Evolutionary conservation across 2,888 invertebrate species (phyloP).

Genomic region (Hydropsyche betteni): DNA sequence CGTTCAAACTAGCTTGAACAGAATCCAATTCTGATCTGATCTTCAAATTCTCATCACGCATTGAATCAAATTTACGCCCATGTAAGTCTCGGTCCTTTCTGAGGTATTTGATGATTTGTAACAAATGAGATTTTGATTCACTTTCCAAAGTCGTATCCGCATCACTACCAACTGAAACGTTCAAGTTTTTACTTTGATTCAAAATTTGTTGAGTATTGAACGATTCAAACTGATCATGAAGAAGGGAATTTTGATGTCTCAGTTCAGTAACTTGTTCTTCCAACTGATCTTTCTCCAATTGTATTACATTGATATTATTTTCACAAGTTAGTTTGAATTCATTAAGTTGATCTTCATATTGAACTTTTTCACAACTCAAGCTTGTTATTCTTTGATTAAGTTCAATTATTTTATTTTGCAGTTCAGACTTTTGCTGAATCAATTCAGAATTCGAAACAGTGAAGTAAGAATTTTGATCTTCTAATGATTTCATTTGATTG

Average conservation of each 20-base stretch:
- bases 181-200: constrained; percentile 61
- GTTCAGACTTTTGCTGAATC: constrained; percentile 71
- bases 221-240: constrained; percentile 88
- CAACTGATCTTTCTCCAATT: constrained; percentile 73
- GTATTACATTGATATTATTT: constrained; percentile 72
- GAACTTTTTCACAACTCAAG: constrained; percentile 70
- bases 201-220: constrained; percentile 76
- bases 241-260: constrained; percentile 78
- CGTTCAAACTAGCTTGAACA: constrained; percentile 77
- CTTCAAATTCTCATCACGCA: constrained; percentile 83
- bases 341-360: constrained; percentile 71
- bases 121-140: constrained; percentile 79
- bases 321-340: constrained; percentile 72
- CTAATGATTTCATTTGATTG: constrained; percentile 72
- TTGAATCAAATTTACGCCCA: constrained; percentile 83
- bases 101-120: constrained; percentile 87
- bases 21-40: constrained; percentile 79
- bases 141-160: constrained; percentile 73
- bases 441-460: constrained; percentile 81
- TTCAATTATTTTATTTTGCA: constrained; percentile 73
- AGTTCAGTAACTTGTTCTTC: constrained; percentile 76
- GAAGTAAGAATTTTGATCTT: constrained; percentile 83
- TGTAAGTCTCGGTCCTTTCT: constrained; percentile 92
- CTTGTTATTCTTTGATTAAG: constrained; percentile 72
- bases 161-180: constrained; percentile 62